These are phyloP conservation scores for Ricordea florida DNA, from an alignment of 92 coral and sea anemone species.

Conservation along the genomic window DNA sequence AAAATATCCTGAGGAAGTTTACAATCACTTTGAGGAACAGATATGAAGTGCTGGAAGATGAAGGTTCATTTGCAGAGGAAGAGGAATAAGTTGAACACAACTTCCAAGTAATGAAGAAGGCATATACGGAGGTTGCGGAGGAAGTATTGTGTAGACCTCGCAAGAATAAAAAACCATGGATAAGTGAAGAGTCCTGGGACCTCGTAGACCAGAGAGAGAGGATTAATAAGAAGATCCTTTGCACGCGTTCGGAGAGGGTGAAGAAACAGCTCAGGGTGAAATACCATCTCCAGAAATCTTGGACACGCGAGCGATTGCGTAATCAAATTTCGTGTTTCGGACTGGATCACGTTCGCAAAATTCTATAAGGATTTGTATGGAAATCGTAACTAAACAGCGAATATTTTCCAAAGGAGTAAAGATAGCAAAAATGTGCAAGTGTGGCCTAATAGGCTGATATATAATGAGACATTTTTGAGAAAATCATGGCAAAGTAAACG, in stretches of 20 bases:
- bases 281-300: too few species aligned
- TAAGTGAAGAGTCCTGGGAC: background rate
- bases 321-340: too few species aligned
- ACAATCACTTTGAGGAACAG: background rate
- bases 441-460: too few species aligned
- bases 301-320: too few species aligned
- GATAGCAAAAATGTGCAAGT: too few species aligned
- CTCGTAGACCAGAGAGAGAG: background rate
- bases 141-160: slow-evolving; percentile 4
- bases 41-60: background rate
- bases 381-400: too few species aligned
- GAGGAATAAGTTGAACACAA: background rate
- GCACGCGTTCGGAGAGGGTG: background rate
- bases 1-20: background rate
- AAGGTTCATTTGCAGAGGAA: background rate
- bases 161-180: slow-evolving; percentile 37
- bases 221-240: background rate
- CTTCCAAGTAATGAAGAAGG: slow-evolving; percentile 20
- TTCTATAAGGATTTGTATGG: too few species aligned
- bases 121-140: slow-evolving; percentile 15
- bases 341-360: too few species aligned
- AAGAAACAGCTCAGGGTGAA: background rate
- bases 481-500: too few species aligned
- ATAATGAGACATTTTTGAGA: too few species aligned
- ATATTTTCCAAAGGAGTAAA: too few species aligned